These are phyloP conservation scores for Tapera naevia DNA, from an alignment of 2,797 vertebrate genomes.

Conservation along the genomic window DNA sequence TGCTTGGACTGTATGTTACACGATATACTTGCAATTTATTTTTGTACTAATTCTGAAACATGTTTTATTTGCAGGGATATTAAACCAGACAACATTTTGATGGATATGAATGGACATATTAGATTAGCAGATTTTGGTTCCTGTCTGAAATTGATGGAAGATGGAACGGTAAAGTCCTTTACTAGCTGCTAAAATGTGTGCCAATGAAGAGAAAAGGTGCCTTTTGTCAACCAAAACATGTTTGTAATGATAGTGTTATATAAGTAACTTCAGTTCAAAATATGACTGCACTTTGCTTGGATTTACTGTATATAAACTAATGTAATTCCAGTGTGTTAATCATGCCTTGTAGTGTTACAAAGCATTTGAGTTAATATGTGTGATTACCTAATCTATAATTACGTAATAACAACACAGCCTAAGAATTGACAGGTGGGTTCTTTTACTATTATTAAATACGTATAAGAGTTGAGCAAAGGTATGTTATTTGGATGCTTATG, in stretches of 20 bases:
- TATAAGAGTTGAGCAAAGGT: background rate
- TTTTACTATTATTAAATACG: background rate
- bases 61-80: slow-evolving; percentile 87
- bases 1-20: background rate
- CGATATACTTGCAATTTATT: background rate
- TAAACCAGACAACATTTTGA: slow-evolving; percentile 96
- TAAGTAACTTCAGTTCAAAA: background rate
- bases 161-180: slow-evolving; percentile 87
- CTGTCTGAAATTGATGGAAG: slow-evolving; percentile 96
- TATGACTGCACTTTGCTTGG: background rate
- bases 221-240: background rate
- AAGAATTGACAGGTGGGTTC: background rate
- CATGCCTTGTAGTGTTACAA: background rate
- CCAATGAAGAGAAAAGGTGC: background rate
- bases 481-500: background rate
- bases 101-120: slow-evolving; percentile 99
- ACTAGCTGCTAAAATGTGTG: background rate
- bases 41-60: slow-evolving; percentile 24
- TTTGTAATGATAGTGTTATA: background rate
- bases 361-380: background rate
- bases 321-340: background rate
- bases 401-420: background rate
- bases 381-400: background rate
- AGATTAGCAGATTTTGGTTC: slow-evolving; percentile 98
- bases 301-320: background rate